These are phyloP conservation scores for Ligdia adustata DNA, from an alignment of 2,888 invertebrate species.

Conservation along the genomic window DNA sequence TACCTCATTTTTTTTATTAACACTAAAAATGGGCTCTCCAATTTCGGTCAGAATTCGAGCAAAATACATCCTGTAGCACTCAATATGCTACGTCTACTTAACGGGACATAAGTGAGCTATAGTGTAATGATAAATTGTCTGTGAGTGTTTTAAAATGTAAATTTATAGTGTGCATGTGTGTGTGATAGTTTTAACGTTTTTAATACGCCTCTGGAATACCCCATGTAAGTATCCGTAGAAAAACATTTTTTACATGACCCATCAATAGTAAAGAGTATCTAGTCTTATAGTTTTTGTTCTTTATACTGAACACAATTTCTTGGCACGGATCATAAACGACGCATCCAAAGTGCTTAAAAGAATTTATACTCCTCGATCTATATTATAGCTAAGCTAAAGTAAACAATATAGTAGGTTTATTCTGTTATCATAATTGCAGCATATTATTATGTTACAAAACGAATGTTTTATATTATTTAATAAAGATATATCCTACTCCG, in stretches of 20 bases:
- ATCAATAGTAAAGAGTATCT: neutral
- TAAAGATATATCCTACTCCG: no score
- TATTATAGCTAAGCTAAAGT: neutral
- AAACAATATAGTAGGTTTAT: neutral
- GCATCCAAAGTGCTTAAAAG: constrained; percentile 2
- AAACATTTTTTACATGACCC: neutral
- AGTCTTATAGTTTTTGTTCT: constrained; percentile 2
- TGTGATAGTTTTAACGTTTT: constrained; percentile 36
- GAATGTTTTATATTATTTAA: no score
- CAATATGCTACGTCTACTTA: constrained; percentile 43
- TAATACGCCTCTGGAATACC: constrained; percentile 46
- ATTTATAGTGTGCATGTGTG: constrained; percentile 37
- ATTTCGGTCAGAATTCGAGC: neutral
- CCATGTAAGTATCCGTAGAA: constrained; percentile 47
- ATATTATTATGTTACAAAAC: no score
- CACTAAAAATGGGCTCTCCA: constrained; percentile 15
- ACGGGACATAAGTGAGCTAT: constrained; percentile 38
- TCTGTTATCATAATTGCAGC: neutral
- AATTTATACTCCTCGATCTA: neutral
- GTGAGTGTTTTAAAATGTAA: constrained; percentile 36
- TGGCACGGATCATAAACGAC: constrained; percentile 6
- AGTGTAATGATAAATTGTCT: constrained; percentile 33
- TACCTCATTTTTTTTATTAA: constrained; percentile 7
- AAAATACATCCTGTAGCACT: constrained; percentile 1
- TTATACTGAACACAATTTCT: constrained; percentile 4